Evolutionary conservation across 30 jellyfish, hydroid and myxozoan species (phyloP).

Genomic region (Nemopilema nomurai): DNA sequence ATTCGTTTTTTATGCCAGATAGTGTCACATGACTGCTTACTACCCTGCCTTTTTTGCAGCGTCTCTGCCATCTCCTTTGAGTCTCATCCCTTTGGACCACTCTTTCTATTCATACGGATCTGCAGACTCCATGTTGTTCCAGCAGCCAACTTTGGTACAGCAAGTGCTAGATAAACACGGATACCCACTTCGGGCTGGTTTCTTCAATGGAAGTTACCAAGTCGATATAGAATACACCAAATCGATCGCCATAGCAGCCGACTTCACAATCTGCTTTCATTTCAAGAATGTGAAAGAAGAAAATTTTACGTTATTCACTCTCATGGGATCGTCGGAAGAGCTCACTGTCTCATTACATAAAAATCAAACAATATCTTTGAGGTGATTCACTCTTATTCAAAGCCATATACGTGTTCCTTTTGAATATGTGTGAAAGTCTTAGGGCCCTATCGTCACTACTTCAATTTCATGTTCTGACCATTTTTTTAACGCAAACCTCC

Average conservation of each 20-base stretch:
- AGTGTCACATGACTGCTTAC: no score
- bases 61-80: background rate
- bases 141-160: background rate
- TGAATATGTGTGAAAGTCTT: no score
- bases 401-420: no score
- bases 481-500: background rate
- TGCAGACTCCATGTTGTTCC: background rate
- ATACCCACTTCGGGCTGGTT: constrained; percentile 13
- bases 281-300: background rate
- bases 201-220: background rate
- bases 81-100: background rate
- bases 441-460: no score
- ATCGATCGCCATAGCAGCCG: background rate
- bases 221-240: background rate
- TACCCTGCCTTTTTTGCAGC: background rate
- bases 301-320: background rate
- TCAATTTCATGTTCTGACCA: no score
- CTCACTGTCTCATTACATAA: background rate
- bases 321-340: background rate
- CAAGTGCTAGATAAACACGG: constrained; percentile 2
- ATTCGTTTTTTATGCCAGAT: no score
- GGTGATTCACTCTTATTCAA: background rate
- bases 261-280: constrained; percentile 22
- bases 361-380: background rate
- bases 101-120: background rate